A percentile compares a stretch with the other conserved stretches of the same genome.
phyloP scores from a whole-genome alignment of 2,113 vertebrate genomes.

The Pimephales promelas region DNA sequence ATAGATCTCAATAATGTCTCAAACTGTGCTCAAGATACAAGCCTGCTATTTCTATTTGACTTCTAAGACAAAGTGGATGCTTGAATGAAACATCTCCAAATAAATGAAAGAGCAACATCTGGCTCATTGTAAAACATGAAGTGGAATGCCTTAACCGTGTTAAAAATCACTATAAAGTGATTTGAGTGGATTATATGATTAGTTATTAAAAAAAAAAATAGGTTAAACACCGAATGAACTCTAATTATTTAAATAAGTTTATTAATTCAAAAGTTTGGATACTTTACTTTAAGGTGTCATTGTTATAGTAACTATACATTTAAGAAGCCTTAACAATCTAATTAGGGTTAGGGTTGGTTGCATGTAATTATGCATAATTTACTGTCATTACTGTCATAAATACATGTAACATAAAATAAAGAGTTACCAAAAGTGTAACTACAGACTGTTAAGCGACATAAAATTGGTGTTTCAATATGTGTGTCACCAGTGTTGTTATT shows the following conservation, averaged over 20 bases:
- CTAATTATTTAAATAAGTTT: too few relatives aligned
- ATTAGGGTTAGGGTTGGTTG: too few relatives aligned
- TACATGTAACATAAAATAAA: not conserved
- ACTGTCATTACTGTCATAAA: not conserved
- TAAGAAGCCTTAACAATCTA: too few relatives aligned
- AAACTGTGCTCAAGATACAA: not conserved
- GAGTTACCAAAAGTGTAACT: not conserved
- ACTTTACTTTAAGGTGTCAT: too few relatives aligned
- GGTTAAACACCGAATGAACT: constrained; percentile 30
- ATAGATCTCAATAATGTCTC: not conserved
- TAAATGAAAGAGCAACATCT: too few relatives aligned
- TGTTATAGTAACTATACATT: too few relatives aligned
- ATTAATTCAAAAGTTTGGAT: not conserved
- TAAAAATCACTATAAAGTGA: not conserved
- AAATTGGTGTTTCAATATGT: not conserved
- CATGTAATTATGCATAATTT: too few relatives aligned
- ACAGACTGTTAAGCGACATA: not conserved
- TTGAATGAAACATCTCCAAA: too few relatives aligned
- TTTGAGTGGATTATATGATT: not conserved
- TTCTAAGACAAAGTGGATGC: too few relatives aligned
- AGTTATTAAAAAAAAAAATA: not conserved
- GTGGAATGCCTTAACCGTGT: not conserved
- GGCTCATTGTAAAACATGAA: too few relatives aligned
- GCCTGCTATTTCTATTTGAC: too few relatives aligned
- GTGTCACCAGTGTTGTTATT: too few relatives aligned